Conservation (phyloP, 2,113 vertebrate genomes). For the Gopherus flavomarginatus region DNA sequence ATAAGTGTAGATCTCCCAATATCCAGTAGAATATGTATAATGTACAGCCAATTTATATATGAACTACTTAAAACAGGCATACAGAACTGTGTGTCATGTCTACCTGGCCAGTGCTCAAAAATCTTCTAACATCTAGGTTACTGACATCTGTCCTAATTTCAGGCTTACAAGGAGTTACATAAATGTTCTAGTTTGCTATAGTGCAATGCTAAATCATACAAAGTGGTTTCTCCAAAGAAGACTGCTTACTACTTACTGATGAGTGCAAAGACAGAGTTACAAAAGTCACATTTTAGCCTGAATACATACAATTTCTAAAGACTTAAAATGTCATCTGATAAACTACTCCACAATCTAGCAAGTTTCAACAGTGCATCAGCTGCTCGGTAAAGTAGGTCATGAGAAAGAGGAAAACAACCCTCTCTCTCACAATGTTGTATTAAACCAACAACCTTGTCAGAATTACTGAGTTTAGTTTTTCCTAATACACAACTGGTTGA, state of each 20-base stretch:
- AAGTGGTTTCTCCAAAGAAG: background rate
- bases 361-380: background rate
- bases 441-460: background rate
- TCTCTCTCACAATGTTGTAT: fast-evolving
- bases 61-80: background rate
- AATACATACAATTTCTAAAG: background rate
- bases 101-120: background rate
- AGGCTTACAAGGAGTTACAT: background rate
- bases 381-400: conserved; percentile 41
- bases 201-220: background rate
- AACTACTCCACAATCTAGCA: background rate
- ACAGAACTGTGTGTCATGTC: background rate
- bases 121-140: background rate
- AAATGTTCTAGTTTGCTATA: background rate
- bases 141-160: background rate
- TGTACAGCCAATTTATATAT: background rate
- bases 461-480: fast-evolving
- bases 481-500: fast-evolving
- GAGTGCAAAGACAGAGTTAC: background rate
- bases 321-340: background rate
- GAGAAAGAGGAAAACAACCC: background rate
- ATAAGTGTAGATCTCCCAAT: background rate
- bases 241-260: background rate
- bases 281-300: background rate
- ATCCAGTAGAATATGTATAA: background rate